Percentiles rank a stretch among this genome's conserved stretches.
phyloP scores from a whole-genome alignment of 2,888 invertebrate genomes.

The Uropetala carovei region DNA sequence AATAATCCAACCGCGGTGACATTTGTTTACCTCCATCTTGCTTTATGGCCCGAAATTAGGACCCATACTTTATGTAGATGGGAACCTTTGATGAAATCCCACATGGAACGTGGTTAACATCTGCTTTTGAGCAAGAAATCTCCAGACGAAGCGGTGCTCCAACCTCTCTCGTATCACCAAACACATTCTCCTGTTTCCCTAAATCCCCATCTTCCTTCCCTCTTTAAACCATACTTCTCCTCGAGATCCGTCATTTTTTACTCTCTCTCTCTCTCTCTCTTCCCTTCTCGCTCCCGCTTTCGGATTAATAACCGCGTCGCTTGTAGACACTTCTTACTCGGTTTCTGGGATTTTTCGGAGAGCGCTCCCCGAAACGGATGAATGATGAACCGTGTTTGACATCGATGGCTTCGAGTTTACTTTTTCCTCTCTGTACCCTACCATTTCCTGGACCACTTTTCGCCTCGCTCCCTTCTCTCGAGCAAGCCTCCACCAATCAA shows the following conservation, averaged over 20 bases:
- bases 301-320: background rate
- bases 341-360: background rate
- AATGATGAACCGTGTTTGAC: constrained; percentile 56
- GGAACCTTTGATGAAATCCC: background rate
- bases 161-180: background rate
- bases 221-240: no score
- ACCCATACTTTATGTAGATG: background rate
- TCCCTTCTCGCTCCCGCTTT: background rate
- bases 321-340: no score
- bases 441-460: constrained; percentile 37
- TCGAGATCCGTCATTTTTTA: no score
- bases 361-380: background rate
- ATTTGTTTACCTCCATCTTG: constrained; percentile 14
- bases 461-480: constrained; percentile 5
- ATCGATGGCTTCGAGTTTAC: constrained; percentile 26
- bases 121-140: background rate
- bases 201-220: no score
- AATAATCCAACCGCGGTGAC: background rate
- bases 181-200: no score
- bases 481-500: constrained; percentile 55
- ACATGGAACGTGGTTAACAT: background rate
- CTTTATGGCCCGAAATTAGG: constrained; percentile 11
- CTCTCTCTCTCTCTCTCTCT: background rate
- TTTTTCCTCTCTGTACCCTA: constrained; percentile 41
- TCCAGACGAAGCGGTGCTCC: background rate